Base-by-base conservation (phyloP, 64 coral and sea anemone genomes). In the Catalaphyllia jardinei region DNA sequence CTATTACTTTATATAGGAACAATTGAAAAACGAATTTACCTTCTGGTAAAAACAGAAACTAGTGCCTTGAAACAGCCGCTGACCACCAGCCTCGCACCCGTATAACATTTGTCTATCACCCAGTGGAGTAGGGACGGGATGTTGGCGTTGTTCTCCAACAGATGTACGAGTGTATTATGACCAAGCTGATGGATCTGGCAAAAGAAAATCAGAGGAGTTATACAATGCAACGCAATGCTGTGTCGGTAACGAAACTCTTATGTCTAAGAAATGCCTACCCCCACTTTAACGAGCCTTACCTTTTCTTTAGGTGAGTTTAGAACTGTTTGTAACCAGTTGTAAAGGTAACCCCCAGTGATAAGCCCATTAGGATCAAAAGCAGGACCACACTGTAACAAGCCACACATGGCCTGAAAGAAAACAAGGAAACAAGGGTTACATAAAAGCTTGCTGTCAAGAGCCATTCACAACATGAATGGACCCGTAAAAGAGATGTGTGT, bases 41-140 rank as follows among this genome's bases (percentile, higher is more conserved):
- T 89, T 72, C 89, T 93, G 1, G 93, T 95, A 39, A 98, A 95
- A 62, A 98, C 93, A 55, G 82, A 86, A 72, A 89, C 90, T 16
- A 98, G 75, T 16, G 96, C 96, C 77, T 86, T 95, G 79, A 98
- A 98, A 63, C 96, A 98, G 11, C 91, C 94, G 73, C 90, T 95
- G 27, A 91, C 91, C 8, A 98, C 87, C 64, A 95, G 73, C 54
- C 95, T 95, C 30, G 87, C 82, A 59, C 96, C 94, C 29, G 91
- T 98, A 83, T 98, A 94, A 74, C 96, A 98, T 73, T 93, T 98
- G 79, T 98, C 94, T 71, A 98, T 93, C 2, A 98, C 96, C 96
- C 96, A 98, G 50, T 93, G 79, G 62, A 98, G 84, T 73, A 98
- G 73, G 19, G 96, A 52, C 24, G 96, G 93, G 3, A 89, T 90